Evolutionary conservation across 2,113 vertebrate species (phyloP).

Genomic region (Varanus salvator): DNA sequence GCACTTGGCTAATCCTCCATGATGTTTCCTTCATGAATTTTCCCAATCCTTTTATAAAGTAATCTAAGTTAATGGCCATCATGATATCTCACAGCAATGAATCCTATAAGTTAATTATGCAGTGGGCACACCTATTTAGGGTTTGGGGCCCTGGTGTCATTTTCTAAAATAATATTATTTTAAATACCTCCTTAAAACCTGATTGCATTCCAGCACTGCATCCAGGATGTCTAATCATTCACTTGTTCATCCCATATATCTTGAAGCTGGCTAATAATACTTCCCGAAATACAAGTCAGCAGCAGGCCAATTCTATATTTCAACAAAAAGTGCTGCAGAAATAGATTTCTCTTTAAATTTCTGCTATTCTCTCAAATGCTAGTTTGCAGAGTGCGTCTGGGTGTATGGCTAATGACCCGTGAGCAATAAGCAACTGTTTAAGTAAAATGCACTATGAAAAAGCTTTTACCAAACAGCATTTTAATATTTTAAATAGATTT

Average conservation of each 20-base stretch:
- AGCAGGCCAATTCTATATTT: constrained; percentile 65
- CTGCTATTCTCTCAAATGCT: constrained; percentile 82
- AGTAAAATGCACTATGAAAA: constrained; percentile 91
- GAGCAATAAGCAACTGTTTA: constrained; percentile 98
- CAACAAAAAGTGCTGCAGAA: constrained; percentile 71
- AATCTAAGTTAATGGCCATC: background rate
- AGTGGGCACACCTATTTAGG: background rate
- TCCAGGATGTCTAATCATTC: constrained; percentile 27
- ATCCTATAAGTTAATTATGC: background rate
- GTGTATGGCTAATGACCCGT: constrained; percentile 96
- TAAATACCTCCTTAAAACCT: background rate
- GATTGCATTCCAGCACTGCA: background rate
- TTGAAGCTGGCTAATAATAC: constrained; percentile 35
- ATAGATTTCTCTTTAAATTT: constrained; percentile 88
- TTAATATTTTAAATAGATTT: constrained; percentile 99
- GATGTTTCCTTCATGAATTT: background rate
- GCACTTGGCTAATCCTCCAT: background rate
- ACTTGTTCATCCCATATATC: constrained; percentile 32
- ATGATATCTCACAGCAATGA: background rate
- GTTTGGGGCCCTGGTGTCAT: background rate
- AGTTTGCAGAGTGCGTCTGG: constrained; percentile 85
- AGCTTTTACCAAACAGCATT: constrained; percentile 96
- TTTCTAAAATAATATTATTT: background rate
- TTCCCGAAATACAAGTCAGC: constrained; percentile 61
- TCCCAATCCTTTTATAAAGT: background rate